Evolutionary conservation across 2,797 vertebrate species (phyloP).

Genomic region (Poeciliopsis gracilis): DNA sequence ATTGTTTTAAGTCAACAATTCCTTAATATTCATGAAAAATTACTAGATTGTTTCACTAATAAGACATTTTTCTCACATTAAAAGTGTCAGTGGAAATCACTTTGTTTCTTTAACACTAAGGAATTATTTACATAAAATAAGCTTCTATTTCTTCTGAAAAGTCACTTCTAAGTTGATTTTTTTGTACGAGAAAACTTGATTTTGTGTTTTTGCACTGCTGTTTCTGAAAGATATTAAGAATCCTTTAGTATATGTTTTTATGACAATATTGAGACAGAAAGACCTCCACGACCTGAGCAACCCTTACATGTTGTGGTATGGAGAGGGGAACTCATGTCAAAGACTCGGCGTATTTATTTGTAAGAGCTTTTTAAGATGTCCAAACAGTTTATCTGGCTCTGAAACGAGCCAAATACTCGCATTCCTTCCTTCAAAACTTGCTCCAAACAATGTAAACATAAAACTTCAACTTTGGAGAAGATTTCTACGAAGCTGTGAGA

Average conservation of each 20-base stretch:
- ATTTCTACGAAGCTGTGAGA: conserved; percentile 51
- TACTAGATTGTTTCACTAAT: no score
- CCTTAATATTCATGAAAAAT: no score
- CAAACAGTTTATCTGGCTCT: conserved; percentile 67
- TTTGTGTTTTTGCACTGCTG: conserved; percentile 1
- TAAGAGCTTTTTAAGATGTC: conserved; percentile 52
- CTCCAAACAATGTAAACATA: conserved; percentile 39
- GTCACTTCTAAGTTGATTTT: no score
- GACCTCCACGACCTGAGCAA: conserved; percentile 30
- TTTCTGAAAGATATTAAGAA: conserved; percentile 36
- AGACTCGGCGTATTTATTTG: conserved; percentile 34
- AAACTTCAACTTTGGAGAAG: conserved; percentile 48
- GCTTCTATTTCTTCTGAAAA: no score
- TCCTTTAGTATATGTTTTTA: conserved; percentile 22
- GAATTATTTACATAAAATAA: no score
- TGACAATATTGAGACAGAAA: conserved; percentile 37
- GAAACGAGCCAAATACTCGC: conserved; percentile 52
- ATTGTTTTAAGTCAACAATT: no score
- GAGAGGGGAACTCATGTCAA: conserved; percentile 41
- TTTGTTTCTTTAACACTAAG: no score
- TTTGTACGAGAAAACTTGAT: no score
- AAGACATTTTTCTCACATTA: no score
- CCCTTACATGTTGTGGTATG: conserved; percentile 26
- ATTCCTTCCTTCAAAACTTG: conserved; percentile 57
- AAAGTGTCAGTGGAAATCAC: no score